These are phyloP conservation scores for Megastigmus dorsalis DNA, from an alignment of 2,888 invertebrate species.

Conservation along the genomic window DNA sequence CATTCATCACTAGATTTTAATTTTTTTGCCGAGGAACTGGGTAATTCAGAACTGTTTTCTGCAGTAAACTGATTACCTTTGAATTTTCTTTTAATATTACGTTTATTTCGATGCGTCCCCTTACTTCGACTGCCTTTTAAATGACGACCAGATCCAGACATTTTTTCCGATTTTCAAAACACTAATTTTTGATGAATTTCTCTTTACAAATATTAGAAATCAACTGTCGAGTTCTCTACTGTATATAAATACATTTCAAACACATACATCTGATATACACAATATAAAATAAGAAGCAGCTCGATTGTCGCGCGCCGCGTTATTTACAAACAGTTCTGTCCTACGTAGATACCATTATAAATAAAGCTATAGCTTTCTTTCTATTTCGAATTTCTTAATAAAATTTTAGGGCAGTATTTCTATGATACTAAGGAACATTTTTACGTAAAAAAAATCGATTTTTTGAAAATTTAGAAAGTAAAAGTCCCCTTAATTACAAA, in stretches of 20 bases:
- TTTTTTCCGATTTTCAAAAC: background rate
- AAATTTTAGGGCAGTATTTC: too few relatives aligned
- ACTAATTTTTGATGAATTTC: background rate
- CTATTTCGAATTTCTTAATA: too few relatives aligned
- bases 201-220: background rate
- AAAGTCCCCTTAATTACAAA: too few relatives aligned
- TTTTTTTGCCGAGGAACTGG: constrained; percentile 48
- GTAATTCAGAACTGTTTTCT: constrained; percentile 10
- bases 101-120: background rate
- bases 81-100: constrained; percentile 11
- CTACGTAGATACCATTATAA: too few relatives aligned
- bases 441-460: too few relatives aligned
- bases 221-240: background rate
- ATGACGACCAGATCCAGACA: background rate
- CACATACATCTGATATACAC: background rate
- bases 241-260: background rate
- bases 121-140: background rate
- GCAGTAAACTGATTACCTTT: constrained; percentile 7
- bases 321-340: background rate
- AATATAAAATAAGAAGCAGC: background rate
- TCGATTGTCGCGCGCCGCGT: too few relatives aligned
- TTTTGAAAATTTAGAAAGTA: too few relatives aligned
- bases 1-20: constrained; percentile 23
- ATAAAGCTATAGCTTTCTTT: too few relatives aligned
- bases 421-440: too few relatives aligned